Evolutionary conservation across 2,797 vertebrate genomes (phyloP).

Genomic region (Bovichtus variegatus): DNA sequence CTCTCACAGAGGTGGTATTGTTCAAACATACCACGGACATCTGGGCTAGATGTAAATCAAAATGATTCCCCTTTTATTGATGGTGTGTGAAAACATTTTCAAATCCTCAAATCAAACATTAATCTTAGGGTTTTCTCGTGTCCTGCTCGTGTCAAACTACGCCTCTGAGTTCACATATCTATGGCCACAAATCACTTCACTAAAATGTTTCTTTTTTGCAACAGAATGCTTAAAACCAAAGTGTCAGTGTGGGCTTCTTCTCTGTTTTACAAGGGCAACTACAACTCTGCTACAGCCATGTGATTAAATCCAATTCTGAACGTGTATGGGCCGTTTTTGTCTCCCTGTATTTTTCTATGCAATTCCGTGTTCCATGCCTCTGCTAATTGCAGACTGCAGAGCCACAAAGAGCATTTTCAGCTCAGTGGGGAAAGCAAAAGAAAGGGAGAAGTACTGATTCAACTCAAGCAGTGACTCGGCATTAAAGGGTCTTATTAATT

Average conservation of each 20-base stretch:
- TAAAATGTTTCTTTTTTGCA: slow-evolving; percentile 11
- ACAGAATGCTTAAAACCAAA: slow-evolving; percentile 28
- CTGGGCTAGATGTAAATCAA: slow-evolving; percentile 55
- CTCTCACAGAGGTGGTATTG: slow-evolving; percentile 69
- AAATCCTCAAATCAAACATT: slow-evolving; percentile 34
- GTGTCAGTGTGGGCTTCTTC: slow-evolving; percentile 35
- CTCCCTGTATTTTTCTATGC: slow-evolving; percentile 74
- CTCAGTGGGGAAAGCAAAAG: slow-evolving; percentile 59
- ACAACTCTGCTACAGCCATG: slow-evolving; percentile 63
- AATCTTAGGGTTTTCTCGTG: slow-evolving; percentile 2
- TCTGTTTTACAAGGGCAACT: slow-evolving; percentile 53
- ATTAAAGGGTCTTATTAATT: slow-evolving; percentile 68
- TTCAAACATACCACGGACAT: slow-evolving; percentile 61
- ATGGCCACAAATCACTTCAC: slow-evolving; percentile 25
- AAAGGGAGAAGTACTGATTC: slow-evolving; percentile 62
- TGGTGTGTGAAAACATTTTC: slow-evolving; percentile 19
- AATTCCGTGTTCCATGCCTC: slow-evolving; percentile 76
- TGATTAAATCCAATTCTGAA: slow-evolving; percentile 76
- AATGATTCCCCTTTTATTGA: slow-evolving; percentile 29
- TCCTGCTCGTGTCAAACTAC: slow-evolving; percentile 18
- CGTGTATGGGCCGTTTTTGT: slow-evolving; percentile 75
- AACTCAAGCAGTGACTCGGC: slow-evolving; percentile 65
- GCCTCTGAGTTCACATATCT: slow-evolving; percentile 12
- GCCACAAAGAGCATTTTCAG: slow-evolving; percentile 77
- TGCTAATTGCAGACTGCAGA: slow-evolving; percentile 79